Conservation (phyloP, 2,113 vertebrate species). For the Aldabrachelys gigantea region DNA sequence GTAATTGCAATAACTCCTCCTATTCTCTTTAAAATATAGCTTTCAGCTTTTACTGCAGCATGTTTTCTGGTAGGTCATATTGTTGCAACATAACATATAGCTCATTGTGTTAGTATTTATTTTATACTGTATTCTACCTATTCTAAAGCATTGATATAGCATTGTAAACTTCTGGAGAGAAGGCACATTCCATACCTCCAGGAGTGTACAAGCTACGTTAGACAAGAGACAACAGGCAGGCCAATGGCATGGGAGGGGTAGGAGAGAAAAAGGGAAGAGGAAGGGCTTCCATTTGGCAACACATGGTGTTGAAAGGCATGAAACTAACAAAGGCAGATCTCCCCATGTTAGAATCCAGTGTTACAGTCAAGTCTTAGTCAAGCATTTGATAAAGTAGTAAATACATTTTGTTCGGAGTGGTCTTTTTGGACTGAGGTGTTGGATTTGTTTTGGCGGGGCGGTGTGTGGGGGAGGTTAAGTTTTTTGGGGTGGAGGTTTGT, state of each 20-base stretch:
- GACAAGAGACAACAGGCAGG: not conserved
- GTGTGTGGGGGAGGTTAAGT: too few relatives aligned
- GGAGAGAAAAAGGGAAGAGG: not conserved
- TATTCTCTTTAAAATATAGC: accelerated
- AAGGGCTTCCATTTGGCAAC: not conserved
- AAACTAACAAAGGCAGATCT: not conserved
- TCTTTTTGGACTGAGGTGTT: not conserved
- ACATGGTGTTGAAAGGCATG: accelerated
- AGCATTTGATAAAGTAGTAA: not conserved
- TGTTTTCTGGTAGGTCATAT: not conserved
- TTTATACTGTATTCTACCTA: not conserved
- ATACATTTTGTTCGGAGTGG: not conserved
- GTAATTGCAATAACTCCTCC: not conserved
- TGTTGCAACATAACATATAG: not conserved
- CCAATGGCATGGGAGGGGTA: not conserved
- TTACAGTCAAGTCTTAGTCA: not conserved
- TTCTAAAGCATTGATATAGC: not conserved
- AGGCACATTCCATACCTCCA: not conserved
- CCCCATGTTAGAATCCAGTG: not conserved
- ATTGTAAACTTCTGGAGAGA: not conserved
- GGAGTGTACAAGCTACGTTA: not conserved
- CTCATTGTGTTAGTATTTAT: not conserved
- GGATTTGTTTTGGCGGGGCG: not conserved
- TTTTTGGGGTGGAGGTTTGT: not conserved
- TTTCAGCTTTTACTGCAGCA: not conserved